Base-by-base conservation (phyloP, 1,140 invertebrate species). In the Phenacoccus solenopsis region DNA sequence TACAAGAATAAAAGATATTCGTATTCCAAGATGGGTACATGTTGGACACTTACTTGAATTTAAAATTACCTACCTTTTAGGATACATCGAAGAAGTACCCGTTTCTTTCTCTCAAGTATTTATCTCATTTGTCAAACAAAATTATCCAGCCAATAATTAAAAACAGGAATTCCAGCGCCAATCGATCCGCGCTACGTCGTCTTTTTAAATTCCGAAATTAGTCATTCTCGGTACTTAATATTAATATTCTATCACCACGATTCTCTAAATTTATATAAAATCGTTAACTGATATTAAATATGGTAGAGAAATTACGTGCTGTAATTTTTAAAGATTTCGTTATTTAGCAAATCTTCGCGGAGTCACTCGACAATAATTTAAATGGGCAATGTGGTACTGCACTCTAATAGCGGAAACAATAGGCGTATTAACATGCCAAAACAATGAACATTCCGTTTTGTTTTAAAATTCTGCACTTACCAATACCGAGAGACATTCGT, bases 351-450 rank as follows among this genome's bases (percentile, higher is more conserved):
- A 64, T 64, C 13, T 22, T 22, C 7, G 20, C 59, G 22, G 5
- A 49, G 38, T 49, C 38, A 27, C 25, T 64, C 25, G 20, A 10
- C 25, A 10, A 64, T 64, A 64, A 64, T 64, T 64, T 64, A 64
- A 64, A 64, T 64, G 59, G 25, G 38, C 38, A 49, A 49, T 49
- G 38, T n/a, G 38, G 38, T n/a, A 64, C 59, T 64, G 21, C 59
- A 25, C 21, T 25, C 25, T 24, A 27, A 27, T 64, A 64, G 59
- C 59, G 59, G 59, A 64, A 64, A 64, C 25, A 27, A 64, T 64
- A 64, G 59, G 59, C 59, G 59, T 27, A 64, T 64, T 64, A 64
- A 64, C 59, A 64, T 64, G 59, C 59, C 22, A 64, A 25, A 24
- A 64, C 59, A 64, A 64, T 64, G 59, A 64, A 22, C 59, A 64